Conservation (phyloP, 2,113 vertebrate species). For the Neolamprologus devosi region DNA sequence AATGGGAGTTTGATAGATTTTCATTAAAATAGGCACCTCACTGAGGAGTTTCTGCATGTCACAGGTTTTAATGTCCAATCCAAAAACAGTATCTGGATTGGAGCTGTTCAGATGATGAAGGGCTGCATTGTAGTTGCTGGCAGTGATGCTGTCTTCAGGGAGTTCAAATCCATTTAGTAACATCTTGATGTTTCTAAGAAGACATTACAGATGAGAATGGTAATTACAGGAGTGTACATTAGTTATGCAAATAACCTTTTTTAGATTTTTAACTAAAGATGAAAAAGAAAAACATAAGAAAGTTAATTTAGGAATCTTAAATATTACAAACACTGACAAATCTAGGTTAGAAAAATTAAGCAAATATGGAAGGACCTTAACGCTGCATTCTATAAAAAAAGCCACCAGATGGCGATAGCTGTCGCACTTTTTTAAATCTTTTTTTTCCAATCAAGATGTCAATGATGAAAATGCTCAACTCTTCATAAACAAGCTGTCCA, state of each 20-base stretch:
- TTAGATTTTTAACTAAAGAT: not conserved
- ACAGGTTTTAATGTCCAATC: slow-evolving; percentile 40
- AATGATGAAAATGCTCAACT: not conserved
- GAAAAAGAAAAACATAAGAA: not conserved
- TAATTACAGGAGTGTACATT: not conserved
- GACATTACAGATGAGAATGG: not conserved
- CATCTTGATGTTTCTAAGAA: slow-evolving; percentile 53
- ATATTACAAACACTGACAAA: not conserved
- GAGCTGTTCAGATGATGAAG: slow-evolving; percentile 33
- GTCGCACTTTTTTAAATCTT: not conserved
- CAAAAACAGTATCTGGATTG: slow-evolving; percentile 1
- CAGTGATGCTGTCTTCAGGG: slow-evolving; percentile 52
- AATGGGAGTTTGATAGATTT: not conserved
- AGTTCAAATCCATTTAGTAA: slow-evolving; percentile 50
- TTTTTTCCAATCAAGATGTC: not conserved
- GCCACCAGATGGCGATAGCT: not conserved
- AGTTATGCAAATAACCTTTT: not conserved
- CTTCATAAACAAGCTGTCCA: not conserved
- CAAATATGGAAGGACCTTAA: not conserved
- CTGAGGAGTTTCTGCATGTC: slow-evolving; percentile 55
- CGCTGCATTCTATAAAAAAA: not conserved
- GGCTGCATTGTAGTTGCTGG: slow-evolving; percentile 28
- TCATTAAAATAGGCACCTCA: not conserved
- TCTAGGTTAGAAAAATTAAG: not conserved
- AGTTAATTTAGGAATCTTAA: not conserved